These are phyloP conservation scores for Xyrichtys novacula DNA, from an alignment of 2,797 vertebrate genomes.

Conservation along the genomic window DNA sequence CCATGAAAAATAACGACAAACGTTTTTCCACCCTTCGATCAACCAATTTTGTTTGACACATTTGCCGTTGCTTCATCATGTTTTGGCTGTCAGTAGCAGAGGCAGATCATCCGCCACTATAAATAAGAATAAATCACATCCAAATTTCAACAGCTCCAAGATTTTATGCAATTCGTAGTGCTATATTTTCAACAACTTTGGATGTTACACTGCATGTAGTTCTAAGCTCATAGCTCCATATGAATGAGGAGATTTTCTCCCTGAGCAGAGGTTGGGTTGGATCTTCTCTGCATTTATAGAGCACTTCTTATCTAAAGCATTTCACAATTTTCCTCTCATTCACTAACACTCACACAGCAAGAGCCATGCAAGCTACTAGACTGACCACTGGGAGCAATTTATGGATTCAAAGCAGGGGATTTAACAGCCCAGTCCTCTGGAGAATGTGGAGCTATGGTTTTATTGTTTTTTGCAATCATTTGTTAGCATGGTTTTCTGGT, in stretches of 20 bases:
- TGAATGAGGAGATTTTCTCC: conserved; percentile 3
- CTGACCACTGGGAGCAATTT: neutral
- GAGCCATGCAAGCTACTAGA: neutral
- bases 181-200: neutral
- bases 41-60: neutral
- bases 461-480: neutral
- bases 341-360: neutral
- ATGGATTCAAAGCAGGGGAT: neutral
- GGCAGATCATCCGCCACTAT: neutral
- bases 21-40: neutral
- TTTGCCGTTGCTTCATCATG: neutral
- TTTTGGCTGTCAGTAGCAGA: neutral
- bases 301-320: neutral
- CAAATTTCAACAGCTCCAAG: neutral
- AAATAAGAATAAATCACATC: neutral
- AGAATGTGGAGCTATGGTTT: neutral
- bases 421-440: neutral
- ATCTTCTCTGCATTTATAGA: neutral
- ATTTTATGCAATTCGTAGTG: neutral
- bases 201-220: neutral
- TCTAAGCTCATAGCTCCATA: neutral
- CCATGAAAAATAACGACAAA: neutral
- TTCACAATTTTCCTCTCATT: conserved; percentile 11
- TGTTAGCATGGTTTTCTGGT: neutral
- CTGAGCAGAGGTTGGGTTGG: conserved; percentile 13